Conservation (phyloP, 2,113 vertebrate species). For the Petrocephalus microphthalmus region DNA sequence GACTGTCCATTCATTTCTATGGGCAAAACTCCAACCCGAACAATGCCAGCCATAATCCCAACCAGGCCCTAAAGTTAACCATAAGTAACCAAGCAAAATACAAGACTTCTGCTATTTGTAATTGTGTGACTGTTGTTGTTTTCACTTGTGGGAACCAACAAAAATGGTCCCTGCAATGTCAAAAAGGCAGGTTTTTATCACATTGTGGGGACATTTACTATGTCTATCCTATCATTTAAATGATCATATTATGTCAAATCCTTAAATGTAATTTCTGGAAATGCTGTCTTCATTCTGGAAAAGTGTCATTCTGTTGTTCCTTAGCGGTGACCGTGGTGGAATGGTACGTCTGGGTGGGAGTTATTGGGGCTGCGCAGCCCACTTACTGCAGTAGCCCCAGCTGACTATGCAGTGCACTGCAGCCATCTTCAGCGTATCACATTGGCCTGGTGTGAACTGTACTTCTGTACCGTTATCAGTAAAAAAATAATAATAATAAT, state of each 20-base stretch:
- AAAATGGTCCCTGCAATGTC: neutral
- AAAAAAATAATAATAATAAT: neutral
- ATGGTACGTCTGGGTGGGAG: neutral
- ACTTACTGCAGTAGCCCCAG: neutral
- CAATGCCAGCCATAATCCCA: neutral
- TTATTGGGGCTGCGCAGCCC: neutral
- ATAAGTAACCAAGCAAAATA: neutral
- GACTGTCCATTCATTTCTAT: neutral
- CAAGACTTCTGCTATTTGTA: neutral
- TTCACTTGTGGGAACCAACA: neutral
- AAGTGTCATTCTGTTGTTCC: neutral
- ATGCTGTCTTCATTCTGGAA: neutral
- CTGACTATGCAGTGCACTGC: too few relatives aligned
- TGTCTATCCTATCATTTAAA: too few relatives aligned
- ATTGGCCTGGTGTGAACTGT: neutral
- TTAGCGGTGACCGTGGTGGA: neutral
- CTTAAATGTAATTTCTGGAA: too few relatives aligned
- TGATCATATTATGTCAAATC: too few relatives aligned
- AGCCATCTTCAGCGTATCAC: neutral
- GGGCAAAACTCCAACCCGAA: neutral
- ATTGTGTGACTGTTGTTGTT: neutral
- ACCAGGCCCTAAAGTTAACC: neutral
- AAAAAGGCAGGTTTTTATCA: neutral
- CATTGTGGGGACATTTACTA: neutral
- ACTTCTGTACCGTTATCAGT: neutral